These are phyloP conservation scores for Eudasyphora cyanicolor DNA, from an alignment of 2,888 invertebrate species.

Conservation along the genomic window DNA sequence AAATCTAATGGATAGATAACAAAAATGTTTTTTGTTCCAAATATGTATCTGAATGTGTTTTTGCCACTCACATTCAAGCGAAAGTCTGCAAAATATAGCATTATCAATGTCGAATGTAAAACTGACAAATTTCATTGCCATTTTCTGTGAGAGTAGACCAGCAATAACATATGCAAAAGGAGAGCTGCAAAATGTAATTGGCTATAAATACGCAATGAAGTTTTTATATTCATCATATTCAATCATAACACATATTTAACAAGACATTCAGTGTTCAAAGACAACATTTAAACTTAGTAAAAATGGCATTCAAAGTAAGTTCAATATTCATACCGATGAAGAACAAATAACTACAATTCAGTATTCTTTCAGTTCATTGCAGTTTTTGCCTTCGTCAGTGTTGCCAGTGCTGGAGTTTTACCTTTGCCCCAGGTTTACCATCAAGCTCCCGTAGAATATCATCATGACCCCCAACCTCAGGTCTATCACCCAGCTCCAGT, in stretches of 20 bases:
- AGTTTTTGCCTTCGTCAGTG: slow-evolving; percentile 72
- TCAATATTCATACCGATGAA: not conserved
- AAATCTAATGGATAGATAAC: no score
- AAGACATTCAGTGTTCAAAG: not conserved
- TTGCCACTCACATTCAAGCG: not conserved
- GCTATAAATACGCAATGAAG: slow-evolving; percentile 46
- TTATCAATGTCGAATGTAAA: no score
- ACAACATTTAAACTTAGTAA: not conserved
- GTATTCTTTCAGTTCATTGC: slow-evolving; percentile 69
- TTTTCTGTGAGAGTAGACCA: no score
- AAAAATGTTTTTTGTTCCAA: no score
- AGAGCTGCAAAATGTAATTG: slow-evolving; percentile 32
- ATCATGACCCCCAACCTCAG: slow-evolving; percentile 59
- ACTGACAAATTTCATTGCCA: no score
- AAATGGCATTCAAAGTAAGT: slow-evolving; percentile 54
- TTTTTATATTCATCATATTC: slow-evolving; percentile 31
- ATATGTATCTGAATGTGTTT: no score
- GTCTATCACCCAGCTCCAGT: slow-evolving; percentile 33
- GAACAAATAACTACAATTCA: not conserved
- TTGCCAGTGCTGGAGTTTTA: slow-evolving; percentile 73
- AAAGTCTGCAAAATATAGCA: not conserved
- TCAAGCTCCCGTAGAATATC: slow-evolving; percentile 13
- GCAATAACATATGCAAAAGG: not conserved
- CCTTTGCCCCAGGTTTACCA: slow-evolving; percentile 59
- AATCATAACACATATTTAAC: not conserved